These are phyloP conservation scores for Odontesthes bonariensis DNA, from an alignment of 2,113 vertebrate genomes.

Conservation along the genomic window DNA sequence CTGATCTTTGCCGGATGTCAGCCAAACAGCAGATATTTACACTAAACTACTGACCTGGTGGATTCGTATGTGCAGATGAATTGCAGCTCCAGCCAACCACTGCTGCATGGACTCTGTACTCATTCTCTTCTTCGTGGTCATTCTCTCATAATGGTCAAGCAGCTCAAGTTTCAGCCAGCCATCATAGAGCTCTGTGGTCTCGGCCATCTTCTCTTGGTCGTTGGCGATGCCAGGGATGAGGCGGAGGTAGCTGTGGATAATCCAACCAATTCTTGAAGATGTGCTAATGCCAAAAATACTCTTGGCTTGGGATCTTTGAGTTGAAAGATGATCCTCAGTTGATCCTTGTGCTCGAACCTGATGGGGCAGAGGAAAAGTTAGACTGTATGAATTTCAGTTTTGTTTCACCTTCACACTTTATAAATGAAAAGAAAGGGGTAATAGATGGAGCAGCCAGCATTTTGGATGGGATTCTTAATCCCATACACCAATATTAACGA, in stretches of 20 bases:
- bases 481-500: too few relatives aligned
- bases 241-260: slow-evolving; percentile 73
- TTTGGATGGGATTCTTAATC: neutral
- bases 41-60: slow-evolving; percentile 69
- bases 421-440: neutral
- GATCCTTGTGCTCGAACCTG: slow-evolving; percentile 54
- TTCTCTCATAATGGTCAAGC: slow-evolving; percentile 76
- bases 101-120: slow-evolving; percentile 75
- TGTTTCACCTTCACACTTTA: neutral
- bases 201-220: slow-evolving; percentile 68
- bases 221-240: slow-evolving; percentile 66
- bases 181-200: slow-evolving; percentile 78
- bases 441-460: neutral
- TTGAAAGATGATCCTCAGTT: neutral
- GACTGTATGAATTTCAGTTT: neutral
- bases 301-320: slow-evolving; percentile 15
- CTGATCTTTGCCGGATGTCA: too few relatives aligned
- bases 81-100: slow-evolving; percentile 80
- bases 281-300: slow-evolving; percentile 74
- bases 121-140: slow-evolving; percentile 77
- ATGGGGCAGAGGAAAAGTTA: neutral
- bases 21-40: too few relatives aligned
- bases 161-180: slow-evolving; percentile 75
- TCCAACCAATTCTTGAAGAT: slow-evolving; percentile 74
- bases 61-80: slow-evolving; percentile 82